Conservation (phyloP, 2,113 vertebrate species). For the Corvus hawaiiensis region DNA sequence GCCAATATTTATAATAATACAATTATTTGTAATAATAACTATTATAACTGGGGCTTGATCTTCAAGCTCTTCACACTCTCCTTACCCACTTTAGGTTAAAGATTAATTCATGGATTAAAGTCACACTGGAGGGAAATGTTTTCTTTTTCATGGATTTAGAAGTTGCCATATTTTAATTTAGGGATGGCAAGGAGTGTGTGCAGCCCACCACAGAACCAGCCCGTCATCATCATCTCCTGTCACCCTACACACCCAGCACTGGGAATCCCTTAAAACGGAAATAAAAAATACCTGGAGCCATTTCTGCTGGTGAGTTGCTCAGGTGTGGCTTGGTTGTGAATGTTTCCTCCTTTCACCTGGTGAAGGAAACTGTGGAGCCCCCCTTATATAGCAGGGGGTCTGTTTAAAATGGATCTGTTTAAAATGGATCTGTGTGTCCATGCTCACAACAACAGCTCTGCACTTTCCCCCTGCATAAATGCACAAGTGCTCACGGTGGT, state of each 20-base stretch:
- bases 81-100: background rate
- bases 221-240: background rate
- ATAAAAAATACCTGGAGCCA: conserved; percentile 63
- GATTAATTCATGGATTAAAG: background rate
- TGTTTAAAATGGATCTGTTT: conserved; percentile 32
- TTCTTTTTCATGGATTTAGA: background rate
- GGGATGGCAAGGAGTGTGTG: background rate
- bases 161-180: background rate
- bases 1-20: background rate
- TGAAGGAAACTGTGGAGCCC: background rate
- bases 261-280: background rate
- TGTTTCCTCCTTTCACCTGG: background rate
- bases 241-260: background rate
- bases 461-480: conserved; percentile 38
- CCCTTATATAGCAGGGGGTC: conserved; percentile 47
- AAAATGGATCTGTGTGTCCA: background rate
- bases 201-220: background rate
- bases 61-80: background rate
- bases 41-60: background rate
- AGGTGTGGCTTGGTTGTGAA: background rate
- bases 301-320: background rate
- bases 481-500: background rate
- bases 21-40: background rate
- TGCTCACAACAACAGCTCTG: conserved; percentile 3
- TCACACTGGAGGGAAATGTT: background rate